Percentiles rank a stretch among this genome's conserved stretches.
phyloP scores from a whole-genome alignment of 2,113 vertebrate genomes.

The Mesocricetus auratus region DNA sequence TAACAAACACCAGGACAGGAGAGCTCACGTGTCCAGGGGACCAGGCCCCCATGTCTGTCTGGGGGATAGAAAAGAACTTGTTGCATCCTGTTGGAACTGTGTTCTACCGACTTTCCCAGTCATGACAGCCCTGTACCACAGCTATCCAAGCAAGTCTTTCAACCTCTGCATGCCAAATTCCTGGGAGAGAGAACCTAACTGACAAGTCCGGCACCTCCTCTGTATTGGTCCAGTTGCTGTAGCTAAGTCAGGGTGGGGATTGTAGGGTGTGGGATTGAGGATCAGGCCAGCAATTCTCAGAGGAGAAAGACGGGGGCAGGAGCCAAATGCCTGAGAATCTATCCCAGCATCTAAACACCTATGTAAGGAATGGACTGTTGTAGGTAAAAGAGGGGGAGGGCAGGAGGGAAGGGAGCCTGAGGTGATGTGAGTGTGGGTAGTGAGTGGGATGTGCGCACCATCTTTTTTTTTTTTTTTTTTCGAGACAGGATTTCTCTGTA shows the following conservation, averaged over 20 bases:
- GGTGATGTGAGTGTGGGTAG: neutral
- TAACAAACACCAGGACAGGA: neutral
- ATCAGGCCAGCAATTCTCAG: neutral
- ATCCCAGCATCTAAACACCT: neutral
- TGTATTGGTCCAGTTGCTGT: neutral
- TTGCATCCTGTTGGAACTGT: neutral
- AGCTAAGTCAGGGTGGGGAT: neutral
- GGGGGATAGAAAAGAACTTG: neutral
- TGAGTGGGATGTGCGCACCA: neutral
- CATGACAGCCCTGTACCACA: neutral
- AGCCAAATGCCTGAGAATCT: neutral
- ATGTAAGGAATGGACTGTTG: neutral
- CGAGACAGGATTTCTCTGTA: too few species aligned
- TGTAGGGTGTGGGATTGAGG: neutral
- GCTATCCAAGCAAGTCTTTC: constrained; percentile 42
- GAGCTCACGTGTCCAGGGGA: neutral
- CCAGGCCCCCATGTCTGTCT: neutral
- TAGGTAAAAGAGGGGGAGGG: neutral
- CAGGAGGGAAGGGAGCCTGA: neutral
- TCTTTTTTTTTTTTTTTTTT: too few species aligned
- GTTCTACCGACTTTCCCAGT: constrained; percentile 39
- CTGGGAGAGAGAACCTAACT: neutral
- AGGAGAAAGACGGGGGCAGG: neutral
- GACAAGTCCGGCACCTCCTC: neutral
- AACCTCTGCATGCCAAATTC: neutral